Percentiles rank a stretch among this genome's conserved stretches.
phyloP scores from a whole-genome alignment of 2,113 vertebrate genomes.

The Trochalopteron elliotii region DNA sequence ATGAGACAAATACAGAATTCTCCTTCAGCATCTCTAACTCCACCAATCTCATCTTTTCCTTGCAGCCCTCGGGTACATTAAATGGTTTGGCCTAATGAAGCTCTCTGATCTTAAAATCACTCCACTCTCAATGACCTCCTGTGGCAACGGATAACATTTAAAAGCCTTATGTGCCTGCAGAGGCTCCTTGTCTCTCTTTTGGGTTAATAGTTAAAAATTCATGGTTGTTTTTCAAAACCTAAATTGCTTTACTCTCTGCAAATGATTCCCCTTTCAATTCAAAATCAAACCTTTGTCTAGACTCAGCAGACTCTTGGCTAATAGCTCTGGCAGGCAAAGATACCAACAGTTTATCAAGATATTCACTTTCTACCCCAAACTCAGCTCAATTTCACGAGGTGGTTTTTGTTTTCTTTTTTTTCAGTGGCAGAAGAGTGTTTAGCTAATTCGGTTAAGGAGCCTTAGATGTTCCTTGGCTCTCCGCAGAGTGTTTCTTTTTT shows the following conservation, averaged over 20 bases:
- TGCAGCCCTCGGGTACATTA: not conserved
- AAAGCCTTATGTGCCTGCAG: constrained; percentile 59
- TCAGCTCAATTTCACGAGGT: not conserved
- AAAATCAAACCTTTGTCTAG: constrained; percentile 82
- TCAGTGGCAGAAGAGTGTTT: constrained; percentile 5
- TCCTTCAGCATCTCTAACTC: not conserved
- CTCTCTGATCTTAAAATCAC: constrained; percentile 57
- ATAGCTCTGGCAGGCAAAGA: constrained; percentile 68
- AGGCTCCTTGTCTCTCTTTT: constrained; percentile 75
- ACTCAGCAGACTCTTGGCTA: constrained; percentile 72
- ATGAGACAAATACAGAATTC: not conserved
- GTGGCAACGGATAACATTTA: not conserved
- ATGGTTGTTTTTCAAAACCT: constrained; percentile 78
- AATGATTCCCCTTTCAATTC: constrained; percentile 74
- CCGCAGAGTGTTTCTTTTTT: constrained; percentile 53
- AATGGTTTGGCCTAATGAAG: constrained; percentile 40
- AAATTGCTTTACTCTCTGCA: constrained; percentile 74
- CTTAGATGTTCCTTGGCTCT: constrained; percentile 65
- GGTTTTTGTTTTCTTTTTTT: constrained; percentile 37
- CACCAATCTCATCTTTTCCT: not conserved
- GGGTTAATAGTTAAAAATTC: constrained; percentile 81
- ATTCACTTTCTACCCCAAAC: not conserved
- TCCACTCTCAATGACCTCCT: constrained; percentile 29
- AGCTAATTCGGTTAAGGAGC: constrained; percentile 64
- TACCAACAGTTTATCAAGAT: constrained; percentile 60